Percentiles rank a stretch among this genome's conserved stretches.
phyloP scores from a whole-genome alignment of 2,888 invertebrate genomes.

The Drosophila falleni region DNA sequence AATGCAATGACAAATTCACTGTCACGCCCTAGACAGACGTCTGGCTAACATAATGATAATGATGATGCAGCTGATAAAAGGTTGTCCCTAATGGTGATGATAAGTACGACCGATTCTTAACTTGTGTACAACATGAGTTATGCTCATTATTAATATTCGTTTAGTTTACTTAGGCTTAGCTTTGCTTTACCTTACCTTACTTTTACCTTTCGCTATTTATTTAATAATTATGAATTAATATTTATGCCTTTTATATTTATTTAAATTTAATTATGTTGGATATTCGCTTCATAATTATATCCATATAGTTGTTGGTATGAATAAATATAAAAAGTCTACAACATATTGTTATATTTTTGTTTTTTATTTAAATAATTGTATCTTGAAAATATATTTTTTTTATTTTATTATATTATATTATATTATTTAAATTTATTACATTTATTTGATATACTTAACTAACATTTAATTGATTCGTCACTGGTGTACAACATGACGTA shows the following conservation, averaged over 20 bases:
- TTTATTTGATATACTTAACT: no score
- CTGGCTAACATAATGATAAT: not conserved
- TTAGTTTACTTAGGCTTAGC: slow-evolving; percentile 24
- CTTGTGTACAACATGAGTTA: slow-evolving; percentile 34
- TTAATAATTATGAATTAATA: no score
- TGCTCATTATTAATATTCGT: slow-evolving; percentile 41
- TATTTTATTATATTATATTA: no score
- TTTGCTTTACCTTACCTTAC: slow-evolving; percentile 34
- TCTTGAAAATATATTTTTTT: no score
- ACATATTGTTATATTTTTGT: no score
- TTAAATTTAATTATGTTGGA: no score
- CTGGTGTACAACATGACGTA: slow-evolving; percentile 34
- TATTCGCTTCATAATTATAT: no score
- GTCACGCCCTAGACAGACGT: slow-evolving; percentile 25
- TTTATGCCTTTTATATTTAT: no score
- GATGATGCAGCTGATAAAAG: slow-evolving; percentile 10
- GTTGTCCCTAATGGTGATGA: slow-evolving; percentile 7
- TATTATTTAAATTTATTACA: no score
- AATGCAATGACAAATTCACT: slow-evolving; percentile 29
- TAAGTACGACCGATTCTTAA: slow-evolving; percentile 10
- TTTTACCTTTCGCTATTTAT: slow-evolving; percentile 24
- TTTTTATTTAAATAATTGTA: no score
- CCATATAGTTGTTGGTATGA: no score
- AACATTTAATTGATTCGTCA: not conserved
- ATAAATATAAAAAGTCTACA: no score